Conservation (phyloP, 2,888 invertebrate genomes). For the Erebia ligea region DNA sequence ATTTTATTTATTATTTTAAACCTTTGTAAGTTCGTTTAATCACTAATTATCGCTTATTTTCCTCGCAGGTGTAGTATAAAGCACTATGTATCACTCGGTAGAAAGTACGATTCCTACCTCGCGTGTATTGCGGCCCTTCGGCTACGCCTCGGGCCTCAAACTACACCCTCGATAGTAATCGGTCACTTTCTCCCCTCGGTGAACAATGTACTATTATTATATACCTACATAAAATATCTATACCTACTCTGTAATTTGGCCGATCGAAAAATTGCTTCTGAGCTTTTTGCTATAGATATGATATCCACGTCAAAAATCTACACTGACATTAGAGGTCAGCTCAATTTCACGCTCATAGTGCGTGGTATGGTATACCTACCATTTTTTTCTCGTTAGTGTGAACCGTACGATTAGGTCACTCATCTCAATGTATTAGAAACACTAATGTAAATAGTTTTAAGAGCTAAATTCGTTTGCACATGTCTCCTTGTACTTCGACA, state of each 20-base stretch:
- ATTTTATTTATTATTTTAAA: no score
- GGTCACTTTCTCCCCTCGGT: no score
- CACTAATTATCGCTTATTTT: no score
- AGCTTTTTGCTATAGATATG: neutral
- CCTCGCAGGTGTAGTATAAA: no score
- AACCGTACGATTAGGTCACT: slow-evolving; percentile 12
- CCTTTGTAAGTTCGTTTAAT: no score
- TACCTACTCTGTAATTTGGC: slow-evolving; percentile 5
- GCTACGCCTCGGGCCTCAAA: no score
- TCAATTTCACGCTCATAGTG: slow-evolving; percentile 36
- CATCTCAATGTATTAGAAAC: slow-evolving; percentile 5
- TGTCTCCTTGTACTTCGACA: neutral
- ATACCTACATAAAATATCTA: neutral
- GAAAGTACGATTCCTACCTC: no score
- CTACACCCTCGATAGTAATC: no score
- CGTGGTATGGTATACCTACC: slow-evolving; percentile 26
- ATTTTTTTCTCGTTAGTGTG: slow-evolving; percentile 32
- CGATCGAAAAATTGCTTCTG: slow-evolving; percentile 1
- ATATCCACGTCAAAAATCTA: slow-evolving; percentile 18
- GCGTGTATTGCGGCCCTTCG: no score
- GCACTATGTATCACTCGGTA: no score
- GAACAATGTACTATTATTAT: no score
- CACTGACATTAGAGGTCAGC: slow-evolving; percentile 32
- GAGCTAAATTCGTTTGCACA: slow-evolving; percentile 11
- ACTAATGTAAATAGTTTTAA: neutral